phyloP scores from a whole-genome alignment of 2,797 vertebrate genomes.

The Chaenodraco wilsoni region DNA sequence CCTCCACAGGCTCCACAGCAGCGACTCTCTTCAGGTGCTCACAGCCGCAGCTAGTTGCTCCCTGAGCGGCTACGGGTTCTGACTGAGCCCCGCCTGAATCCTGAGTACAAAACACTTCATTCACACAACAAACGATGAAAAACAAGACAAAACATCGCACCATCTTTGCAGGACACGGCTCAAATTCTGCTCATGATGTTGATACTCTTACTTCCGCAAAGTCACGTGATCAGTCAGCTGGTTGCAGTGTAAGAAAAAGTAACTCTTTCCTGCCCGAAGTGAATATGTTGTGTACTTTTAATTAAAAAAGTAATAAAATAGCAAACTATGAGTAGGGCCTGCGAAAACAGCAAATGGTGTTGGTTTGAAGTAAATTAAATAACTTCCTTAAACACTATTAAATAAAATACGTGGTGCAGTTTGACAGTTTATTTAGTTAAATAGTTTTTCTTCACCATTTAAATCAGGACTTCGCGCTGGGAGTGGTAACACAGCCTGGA shows the following conservation, averaged over 20 bases:
- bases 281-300: not conserved
- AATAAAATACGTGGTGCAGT: not conserved
- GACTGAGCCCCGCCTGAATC: slow-evolving; percentile 36
- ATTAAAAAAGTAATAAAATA: not conserved
- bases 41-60: slow-evolving; percentile 77
- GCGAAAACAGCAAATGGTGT: fast-evolving
- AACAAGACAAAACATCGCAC: slow-evolving; percentile 25
- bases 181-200: not conserved
- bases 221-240: slow-evolving; percentile 82
- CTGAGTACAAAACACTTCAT: slow-evolving; percentile 20
- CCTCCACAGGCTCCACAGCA: slow-evolving; percentile 4
- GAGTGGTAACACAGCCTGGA: slow-evolving; percentile 16
- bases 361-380: not conserved
- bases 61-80: slow-evolving; percentile 18
- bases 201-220: slow-evolving; percentile 57
- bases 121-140: not conserved
- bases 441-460: not conserved
- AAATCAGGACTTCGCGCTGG: slow-evolving; percentile 11
- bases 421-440: not conserved
- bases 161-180: slow-evolving; percentile 16
- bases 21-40: slow-evolving; percentile 67
- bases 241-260: not conserved
- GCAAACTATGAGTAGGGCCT: fast-evolving
- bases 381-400: fast-evolving
- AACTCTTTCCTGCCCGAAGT: slow-evolving; percentile 50